phyloP scores from a whole-genome alignment of 2,797 vertebrate genomes.

The Antennarius maculatus region DNA sequence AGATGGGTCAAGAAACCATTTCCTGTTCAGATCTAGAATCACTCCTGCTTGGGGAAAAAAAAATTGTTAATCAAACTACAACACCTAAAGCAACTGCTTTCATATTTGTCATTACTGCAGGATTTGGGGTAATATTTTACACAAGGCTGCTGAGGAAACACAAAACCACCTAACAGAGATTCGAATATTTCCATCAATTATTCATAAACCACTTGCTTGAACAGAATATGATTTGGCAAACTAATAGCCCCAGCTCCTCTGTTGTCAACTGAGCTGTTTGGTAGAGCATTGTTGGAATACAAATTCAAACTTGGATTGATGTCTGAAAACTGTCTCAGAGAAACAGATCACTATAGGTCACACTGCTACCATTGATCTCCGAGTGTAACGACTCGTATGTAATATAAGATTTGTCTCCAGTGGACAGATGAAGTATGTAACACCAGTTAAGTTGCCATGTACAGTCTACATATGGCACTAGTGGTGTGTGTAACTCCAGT shows the following conservation, averaged over 20 bases:
- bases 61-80: conserved; percentile 22
- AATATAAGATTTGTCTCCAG: too few relatives aligned
- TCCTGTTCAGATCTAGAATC: conserved; percentile 18
- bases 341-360: background rate
- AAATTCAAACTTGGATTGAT: conserved; percentile 44
- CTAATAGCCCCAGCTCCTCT: conserved; percentile 51
- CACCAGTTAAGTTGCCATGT: too few relatives aligned
- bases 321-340: conserved; percentile 42
- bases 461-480: too few relatives aligned
- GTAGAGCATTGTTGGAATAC: conserved; percentile 55
- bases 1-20: conserved; percentile 9
- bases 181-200: conserved; percentile 74
- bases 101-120: conserved; percentile 51
- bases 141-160: conserved; percentile 50
- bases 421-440: too few relatives aligned
- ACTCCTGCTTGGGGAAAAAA: conserved; percentile 13
- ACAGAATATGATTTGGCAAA: conserved; percentile 64
- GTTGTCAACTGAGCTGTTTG: conserved; percentile 46
- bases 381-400: too few relatives aligned
- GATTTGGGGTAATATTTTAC: conserved; percentile 45
- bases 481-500: too few relatives aligned
- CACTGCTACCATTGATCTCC: too few relatives aligned
- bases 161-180: conserved; percentile 52
- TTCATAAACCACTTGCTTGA: conserved; percentile 63
- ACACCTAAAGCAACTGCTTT: conserved; percentile 32